Evolutionary conservation across 2,113 vertebrate genomes (phyloP), one percentile per base, ranked within the genome.

Genomic region (Forbesichthys agassizii): DNA sequence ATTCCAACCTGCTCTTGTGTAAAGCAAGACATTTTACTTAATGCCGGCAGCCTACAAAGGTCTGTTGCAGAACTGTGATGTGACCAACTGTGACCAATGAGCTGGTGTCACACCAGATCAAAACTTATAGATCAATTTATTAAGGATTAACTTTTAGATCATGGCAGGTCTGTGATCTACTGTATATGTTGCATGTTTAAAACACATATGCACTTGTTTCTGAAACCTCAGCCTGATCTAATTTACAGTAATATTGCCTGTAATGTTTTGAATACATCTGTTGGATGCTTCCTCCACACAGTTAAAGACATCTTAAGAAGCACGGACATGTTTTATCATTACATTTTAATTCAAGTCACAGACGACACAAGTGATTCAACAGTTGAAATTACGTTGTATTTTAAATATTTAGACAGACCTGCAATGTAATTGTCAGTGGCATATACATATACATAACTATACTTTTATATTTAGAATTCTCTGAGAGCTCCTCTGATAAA

Each of bases 141-240:
- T 27, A 27, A 27, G 27, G 27, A 27, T 42, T 42, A 42, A 42
- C 5, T 42, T 42, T 7, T 8, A 42, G 36, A 42, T 8, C 36
- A 42, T 8, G 36, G 11, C 62, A 61, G 64, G 59, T 73, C 66
- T 12, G n/a, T 83, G 69, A 79, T 83, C 85, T 82, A 27, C 27
- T 27, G 27, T 27, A 80, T 66, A 84, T 81, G 72, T 82, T 76
- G 70, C 49, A 14, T 75, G 71, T 71, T 87, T 82, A 61, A 59
- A 69, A 59, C 61, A 77, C 89, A 91, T 86, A 88, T 92, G 88
- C 79, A 56, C 77, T 70, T 70, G 33, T 58, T 79, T 74, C 72
- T 85, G 48, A 61, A 75, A 74, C 81, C 78, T 66, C 48, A 74
- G 79, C 68, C 48, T 85, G 77, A 82, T 80, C 83, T 84, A 33